Evolutionary conservation across 2,888 invertebrate species (phyloP).

Genomic region (Rhimphoctona megacephalus): DNA sequence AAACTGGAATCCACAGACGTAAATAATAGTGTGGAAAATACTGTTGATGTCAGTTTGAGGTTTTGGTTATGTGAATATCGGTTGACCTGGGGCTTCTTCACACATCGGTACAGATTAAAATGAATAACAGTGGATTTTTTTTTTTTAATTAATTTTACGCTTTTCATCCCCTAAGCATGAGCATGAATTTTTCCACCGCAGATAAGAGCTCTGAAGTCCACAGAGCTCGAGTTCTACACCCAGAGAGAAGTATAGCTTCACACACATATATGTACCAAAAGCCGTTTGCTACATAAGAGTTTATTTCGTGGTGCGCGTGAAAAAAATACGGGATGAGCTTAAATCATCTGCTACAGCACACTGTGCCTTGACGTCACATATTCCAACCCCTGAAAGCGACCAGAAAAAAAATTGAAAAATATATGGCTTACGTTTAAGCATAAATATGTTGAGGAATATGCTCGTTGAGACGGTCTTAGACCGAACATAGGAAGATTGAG

Average conservation of each 20-base stretch:
- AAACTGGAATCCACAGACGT: background rate
- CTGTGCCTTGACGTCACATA: slow-evolving; percentile 31
- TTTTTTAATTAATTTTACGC: slow-evolving; percentile 14
- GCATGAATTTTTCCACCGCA: background rate
- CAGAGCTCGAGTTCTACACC: slow-evolving; percentile 9
- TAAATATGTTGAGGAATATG: slow-evolving; percentile 43
- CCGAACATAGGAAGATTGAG: slow-evolving; percentile 8
- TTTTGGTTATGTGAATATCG: slow-evolving; percentile 37
- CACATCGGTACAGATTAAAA: slow-evolving; percentile 12
- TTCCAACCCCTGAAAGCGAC: slow-evolving; percentile 23
- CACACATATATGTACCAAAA: background rate
- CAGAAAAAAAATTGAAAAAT: slow-evolving; percentile 38
- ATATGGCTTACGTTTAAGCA: slow-evolving; percentile 29
- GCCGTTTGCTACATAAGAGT: slow-evolving; percentile 10
- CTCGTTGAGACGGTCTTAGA: background rate
- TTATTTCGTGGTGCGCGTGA: slow-evolving; percentile 32
- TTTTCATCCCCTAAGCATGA: slow-evolving; percentile 13
- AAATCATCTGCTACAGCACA: slow-evolving; percentile 61
- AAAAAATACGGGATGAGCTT: slow-evolving; percentile 66
- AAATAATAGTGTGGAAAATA: slow-evolving; percentile 20
- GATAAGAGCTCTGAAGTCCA: slow-evolving; percentile 8
- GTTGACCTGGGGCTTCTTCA: background rate
- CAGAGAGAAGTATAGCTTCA: slow-evolving; percentile 2
- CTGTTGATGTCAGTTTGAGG: slow-evolving; percentile 23
- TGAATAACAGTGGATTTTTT: slow-evolving; percentile 6